Evolutionary conservation across 2,888 invertebrate species (phyloP).

Genomic region (Cephus nigrinus): DNA sequence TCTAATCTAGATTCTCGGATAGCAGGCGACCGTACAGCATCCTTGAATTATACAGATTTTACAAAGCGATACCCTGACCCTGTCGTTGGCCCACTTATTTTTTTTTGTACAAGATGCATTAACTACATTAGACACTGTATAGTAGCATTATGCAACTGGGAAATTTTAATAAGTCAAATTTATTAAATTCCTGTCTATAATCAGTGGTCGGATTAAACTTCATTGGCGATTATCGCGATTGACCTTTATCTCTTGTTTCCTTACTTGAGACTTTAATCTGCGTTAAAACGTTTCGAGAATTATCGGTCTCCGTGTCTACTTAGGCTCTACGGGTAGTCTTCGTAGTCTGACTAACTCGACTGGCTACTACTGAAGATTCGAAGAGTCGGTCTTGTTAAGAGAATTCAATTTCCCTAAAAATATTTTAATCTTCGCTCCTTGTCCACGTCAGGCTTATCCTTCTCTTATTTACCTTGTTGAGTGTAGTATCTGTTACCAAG

Average conservation of each 20-base stretch:
- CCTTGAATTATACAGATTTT: not conserved
- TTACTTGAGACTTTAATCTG: not conserved
- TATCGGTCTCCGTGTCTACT: not conserved
- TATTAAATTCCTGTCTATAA: not conserved
- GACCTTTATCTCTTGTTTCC: not conserved
- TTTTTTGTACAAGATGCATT: not conserved
- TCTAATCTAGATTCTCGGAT: not conserved
- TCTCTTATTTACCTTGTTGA: not conserved
- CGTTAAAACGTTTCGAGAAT: not conserved
- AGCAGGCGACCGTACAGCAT: not conserved
- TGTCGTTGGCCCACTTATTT: not conserved
- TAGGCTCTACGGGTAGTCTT: not conserved
- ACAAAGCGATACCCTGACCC: not conserved
- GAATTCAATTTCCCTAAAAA: constrained; percentile 28
- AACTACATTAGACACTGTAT: not conserved
- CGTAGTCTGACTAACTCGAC: not conserved
- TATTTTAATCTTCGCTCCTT: not conserved
- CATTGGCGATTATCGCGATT: not conserved
- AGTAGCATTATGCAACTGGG: not conserved
- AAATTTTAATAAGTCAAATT: not conserved
- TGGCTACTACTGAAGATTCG: not conserved
- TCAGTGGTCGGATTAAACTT: not conserved
- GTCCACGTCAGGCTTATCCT: not conserved
- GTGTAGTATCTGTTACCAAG: not conserved
- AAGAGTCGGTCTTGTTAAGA: constrained; percentile 15